These are phyloP conservation scores for Rhynchophorus ferrugineus DNA, from an alignment of 1,140 invertebrate genomes.

Conservation along the genomic window DNA sequence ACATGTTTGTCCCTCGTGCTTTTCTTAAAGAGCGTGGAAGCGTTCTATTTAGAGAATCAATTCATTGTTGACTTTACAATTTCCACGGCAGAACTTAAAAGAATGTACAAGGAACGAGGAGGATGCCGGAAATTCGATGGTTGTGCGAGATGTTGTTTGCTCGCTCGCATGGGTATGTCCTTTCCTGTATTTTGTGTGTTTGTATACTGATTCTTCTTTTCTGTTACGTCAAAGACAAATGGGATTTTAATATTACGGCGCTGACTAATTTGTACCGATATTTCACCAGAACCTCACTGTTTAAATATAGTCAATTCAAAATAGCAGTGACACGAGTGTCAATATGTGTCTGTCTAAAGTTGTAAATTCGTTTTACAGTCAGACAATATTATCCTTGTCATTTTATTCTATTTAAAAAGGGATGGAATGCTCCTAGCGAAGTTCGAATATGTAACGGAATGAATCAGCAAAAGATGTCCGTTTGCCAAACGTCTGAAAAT, in stretches of 20 bases:
- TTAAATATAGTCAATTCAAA: too few species aligned
- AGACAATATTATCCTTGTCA: too few species aligned
- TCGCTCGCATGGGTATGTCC: slow-evolving; percentile 8
- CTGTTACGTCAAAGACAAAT: slow-evolving; percentile 7
- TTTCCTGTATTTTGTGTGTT: slow-evolving; percentile 8
- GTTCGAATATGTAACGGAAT: too few species aligned
- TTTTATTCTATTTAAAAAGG: too few species aligned
- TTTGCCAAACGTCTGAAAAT: too few species aligned
- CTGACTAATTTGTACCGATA: too few species aligned
- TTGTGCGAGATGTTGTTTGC: slow-evolving; percentile 15
- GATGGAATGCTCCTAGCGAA: too few species aligned
- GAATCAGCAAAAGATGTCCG: too few species aligned
- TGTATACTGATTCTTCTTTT: slow-evolving; percentile 3
- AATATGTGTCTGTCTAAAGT: too few species aligned
- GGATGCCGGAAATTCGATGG: slow-evolving; percentile 18
- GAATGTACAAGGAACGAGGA: slow-evolving; percentile 20
- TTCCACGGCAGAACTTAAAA: slow-evolving; percentile 21
- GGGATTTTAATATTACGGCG: slow-evolving; percentile 11
- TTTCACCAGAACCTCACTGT: too few species aligned
- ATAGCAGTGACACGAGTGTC: too few species aligned
- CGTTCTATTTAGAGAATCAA: slow-evolving; percentile 27
- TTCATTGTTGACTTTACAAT: slow-evolving; percentile 28
- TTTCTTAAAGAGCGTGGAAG: slow-evolving; percentile 24
- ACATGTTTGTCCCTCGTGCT: slow-evolving; percentile 28
- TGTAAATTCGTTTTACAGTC: too few species aligned